These are phyloP conservation scores for Drosophila infuscata DNA, from an alignment of 2,888 invertebrate genomes.

Conservation along the genomic window DNA sequence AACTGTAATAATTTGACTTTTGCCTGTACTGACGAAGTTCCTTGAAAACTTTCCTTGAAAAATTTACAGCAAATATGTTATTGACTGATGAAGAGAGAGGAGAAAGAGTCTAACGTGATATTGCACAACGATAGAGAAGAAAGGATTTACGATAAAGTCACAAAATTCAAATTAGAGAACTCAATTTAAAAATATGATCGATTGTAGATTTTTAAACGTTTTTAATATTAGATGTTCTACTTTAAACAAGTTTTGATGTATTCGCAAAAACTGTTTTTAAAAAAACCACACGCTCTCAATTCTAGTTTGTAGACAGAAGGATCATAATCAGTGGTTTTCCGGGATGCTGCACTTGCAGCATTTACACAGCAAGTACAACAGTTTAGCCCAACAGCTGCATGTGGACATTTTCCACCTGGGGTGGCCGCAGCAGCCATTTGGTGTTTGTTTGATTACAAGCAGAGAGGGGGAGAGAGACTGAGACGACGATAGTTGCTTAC, in stretches of 20 bases:
- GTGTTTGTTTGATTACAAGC: slow-evolving; percentile 68
- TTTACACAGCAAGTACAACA: slow-evolving; percentile 13
- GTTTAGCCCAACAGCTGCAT: slow-evolving; percentile 33
- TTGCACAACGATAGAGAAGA: too few relatives aligned
- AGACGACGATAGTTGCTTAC: slow-evolving; percentile 16
- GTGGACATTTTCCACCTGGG: slow-evolving; percentile 39
- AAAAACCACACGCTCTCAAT: not conserved
- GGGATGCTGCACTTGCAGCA: slow-evolving; percentile 44
- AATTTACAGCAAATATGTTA: slow-evolving; percentile 4
- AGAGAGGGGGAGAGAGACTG: not conserved
- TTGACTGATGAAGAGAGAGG: not conserved
- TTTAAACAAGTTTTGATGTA: not conserved
- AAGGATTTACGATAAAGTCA: too few relatives aligned
- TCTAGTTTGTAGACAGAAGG: slow-evolving; percentile 11
- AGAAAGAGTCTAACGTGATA: not conserved
- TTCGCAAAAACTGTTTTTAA: not conserved
- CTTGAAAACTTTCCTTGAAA: slow-evolving; percentile 1
- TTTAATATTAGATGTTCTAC: not conserved
- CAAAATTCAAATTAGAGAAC: not conserved
- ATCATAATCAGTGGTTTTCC: slow-evolving; percentile 66
- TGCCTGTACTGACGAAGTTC: slow-evolving; percentile 18
- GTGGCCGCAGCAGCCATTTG: slow-evolving; percentile 30
- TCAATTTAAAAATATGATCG: not conserved
- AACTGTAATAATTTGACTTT: slow-evolving; percentile 41
- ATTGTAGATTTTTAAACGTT: not conserved